Conservation (phyloP, 2,797 vertebrate species). For the Moxostoma hubbsi region DNA sequence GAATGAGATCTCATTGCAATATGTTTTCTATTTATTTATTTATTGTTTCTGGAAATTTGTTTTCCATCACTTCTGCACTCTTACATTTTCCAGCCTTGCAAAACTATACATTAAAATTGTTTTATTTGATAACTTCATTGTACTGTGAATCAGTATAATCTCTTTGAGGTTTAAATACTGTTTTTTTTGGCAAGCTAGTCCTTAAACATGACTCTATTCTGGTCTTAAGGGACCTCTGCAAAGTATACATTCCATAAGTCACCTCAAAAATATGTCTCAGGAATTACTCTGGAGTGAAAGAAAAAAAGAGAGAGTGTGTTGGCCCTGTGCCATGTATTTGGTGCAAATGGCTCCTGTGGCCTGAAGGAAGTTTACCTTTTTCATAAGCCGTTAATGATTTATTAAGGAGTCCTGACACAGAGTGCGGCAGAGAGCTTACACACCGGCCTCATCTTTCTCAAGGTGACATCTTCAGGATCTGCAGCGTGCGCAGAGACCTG, state of each 20-base stretch:
- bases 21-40: background rate
- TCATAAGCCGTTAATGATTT: constrained; percentile 68
- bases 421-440: constrained; percentile 49
- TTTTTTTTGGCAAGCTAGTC: background rate
- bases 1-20: background rate
- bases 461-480: constrained; percentile 51
- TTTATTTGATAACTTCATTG: background rate
- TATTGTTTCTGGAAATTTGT: background rate
- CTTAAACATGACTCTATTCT: background rate
- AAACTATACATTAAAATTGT: background rate
- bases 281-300: constrained; percentile 39
- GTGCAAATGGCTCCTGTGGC: constrained; percentile 49
- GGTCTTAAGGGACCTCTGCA: background rate
- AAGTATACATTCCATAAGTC: constrained; percentile 31
- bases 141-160: background rate
- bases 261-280: constrained; percentile 36
- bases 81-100: background rate
- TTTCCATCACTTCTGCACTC: background rate
- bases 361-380: constrained; percentile 60
- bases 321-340: constrained; percentile 42
- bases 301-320: constrained; percentile 41
- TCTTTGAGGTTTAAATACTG: background rate
- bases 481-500: constrained; percentile 41
- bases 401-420: constrained; percentile 64
- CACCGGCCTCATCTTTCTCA: constrained; percentile 63